phyloP scores from a whole-genome alignment of 2,113 vertebrate genomes.

The Xenotilapia leptura region DNA sequence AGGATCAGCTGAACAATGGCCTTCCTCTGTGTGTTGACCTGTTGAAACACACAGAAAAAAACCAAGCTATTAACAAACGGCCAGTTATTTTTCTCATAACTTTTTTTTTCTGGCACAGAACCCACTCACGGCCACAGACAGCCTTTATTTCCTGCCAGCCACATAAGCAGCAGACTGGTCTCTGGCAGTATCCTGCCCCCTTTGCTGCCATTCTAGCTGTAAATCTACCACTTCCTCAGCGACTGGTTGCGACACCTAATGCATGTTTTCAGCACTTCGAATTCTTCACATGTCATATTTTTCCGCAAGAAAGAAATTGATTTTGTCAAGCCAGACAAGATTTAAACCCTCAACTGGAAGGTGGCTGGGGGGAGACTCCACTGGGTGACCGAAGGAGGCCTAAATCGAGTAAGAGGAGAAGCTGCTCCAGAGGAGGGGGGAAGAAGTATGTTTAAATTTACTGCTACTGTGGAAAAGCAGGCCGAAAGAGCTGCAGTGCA shows the following conservation, averaged over 20 bases:
- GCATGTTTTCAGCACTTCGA: conserved; percentile 50
- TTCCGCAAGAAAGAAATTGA: not conserved
- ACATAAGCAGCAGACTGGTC: conserved; percentile 57
- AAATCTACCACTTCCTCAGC: conserved; percentile 59
- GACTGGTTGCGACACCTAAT: conserved; percentile 58
- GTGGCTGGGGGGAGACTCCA: not conserved
- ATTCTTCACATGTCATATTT: conserved; percentile 55
- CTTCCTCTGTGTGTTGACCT: conserved; percentile 77
- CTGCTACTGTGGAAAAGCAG: conserved; percentile 57
- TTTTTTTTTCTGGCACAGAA: conserved; percentile 3
- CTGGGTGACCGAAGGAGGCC: conserved; percentile 7
- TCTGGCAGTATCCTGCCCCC: conserved; percentile 38
- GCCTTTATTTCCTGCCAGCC: conserved; percentile 24
- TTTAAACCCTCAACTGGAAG: conserved; percentile 21
- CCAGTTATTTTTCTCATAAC: conserved; percentile 17
- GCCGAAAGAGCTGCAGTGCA: conserved; percentile 18
- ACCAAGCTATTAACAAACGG: conserved; percentile 8
- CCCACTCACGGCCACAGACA: not conserved
- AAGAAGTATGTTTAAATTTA: conserved; percentile 34
- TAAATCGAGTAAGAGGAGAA: conserved; percentile 23
- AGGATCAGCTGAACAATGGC: conserved; percentile 75
- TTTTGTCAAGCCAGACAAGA: conserved; percentile 51
- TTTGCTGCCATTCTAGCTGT: conserved; percentile 28
- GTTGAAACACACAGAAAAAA: not conserved
- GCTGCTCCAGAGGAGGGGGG: not conserved